Conservation (phyloP, 2,888 invertebrate genomes). For the Spicauda simplicius region DNA sequence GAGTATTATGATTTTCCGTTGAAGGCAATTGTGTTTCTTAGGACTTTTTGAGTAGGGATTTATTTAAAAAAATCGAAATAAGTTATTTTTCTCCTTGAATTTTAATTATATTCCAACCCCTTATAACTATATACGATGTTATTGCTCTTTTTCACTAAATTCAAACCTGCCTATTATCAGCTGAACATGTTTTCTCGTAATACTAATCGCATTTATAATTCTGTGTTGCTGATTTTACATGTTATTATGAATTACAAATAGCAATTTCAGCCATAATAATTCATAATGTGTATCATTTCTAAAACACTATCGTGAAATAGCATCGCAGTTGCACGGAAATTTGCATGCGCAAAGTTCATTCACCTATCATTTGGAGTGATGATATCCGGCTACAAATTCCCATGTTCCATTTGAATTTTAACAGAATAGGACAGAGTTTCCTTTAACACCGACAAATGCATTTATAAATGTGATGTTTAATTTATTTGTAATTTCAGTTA, state of each 20-base stretch:
- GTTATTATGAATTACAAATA: too few species aligned
- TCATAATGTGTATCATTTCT: neutral
- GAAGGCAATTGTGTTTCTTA: too few species aligned
- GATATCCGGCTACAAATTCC: constrained; percentile 31
- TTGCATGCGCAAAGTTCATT: constrained; percentile 27
- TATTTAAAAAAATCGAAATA: too few species aligned
- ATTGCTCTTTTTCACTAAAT: too few species aligned
- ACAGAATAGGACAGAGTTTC: constrained; percentile 32
- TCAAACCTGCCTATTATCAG: too few species aligned
- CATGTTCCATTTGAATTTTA: constrained; percentile 27
- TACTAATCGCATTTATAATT: neutral
- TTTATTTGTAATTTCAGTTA: constrained; percentile 4
- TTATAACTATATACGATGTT: too few species aligned
- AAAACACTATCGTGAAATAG: neutral
- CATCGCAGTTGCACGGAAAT: constrained; percentile 11
- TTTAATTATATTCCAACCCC: too few species aligned
- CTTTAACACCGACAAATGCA: constrained; percentile 30
- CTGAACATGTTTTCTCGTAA: neutral
- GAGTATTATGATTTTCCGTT: too few species aligned
- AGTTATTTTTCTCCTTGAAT: too few species aligned
- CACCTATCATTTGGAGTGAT: constrained; percentile 31
- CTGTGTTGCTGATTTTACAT: neutral
- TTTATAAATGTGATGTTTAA: constrained; percentile 25
- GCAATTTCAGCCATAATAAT: neutral
- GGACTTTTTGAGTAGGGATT: too few species aligned